Evolutionary conservation across 1,140 invertebrate genomes (phyloP).

Genomic region (Brachionus rotundiformis): DNA sequence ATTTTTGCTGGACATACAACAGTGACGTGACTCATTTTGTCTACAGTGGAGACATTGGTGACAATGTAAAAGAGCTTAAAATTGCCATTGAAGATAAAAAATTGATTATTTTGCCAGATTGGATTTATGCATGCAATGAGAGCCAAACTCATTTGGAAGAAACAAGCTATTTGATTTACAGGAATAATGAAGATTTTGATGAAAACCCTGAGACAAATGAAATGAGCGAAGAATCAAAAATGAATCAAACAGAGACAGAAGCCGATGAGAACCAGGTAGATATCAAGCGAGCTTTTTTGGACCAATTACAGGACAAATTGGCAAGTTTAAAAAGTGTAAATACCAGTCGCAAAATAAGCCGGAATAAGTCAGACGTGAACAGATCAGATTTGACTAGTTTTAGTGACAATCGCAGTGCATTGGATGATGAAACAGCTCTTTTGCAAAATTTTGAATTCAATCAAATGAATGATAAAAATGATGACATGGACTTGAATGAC

Average conservation of each 20-base stretch:
- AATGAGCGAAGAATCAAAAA: background rate
- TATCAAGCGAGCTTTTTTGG: slow-evolving; percentile 41
- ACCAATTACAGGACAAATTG: slow-evolving; percentile 44
- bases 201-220: background rate
- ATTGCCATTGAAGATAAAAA: slow-evolving; percentile 25
- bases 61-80: slow-evolving; percentile 41
- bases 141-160: slow-evolving; percentile 1
- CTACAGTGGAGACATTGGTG: slow-evolving; percentile 32
- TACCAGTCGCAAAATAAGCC: background rate
- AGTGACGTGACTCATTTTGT: slow-evolving; percentile 44
- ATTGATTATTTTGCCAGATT: slow-evolving; percentile 34
- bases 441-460: slow-evolving; percentile 37
- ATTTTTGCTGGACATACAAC: slow-evolving; percentile 44
- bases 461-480: slow-evolving; percentile 27
- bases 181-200: background rate
- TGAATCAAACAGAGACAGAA: slow-evolving; percentile 21
- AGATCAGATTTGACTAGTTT: background rate
- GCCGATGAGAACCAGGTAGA: slow-evolving; percentile 4
- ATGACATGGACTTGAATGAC: slow-evolving; percentile 13
- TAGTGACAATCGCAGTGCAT: background rate
- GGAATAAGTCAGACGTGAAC: slow-evolving; percentile 27
- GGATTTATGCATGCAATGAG: slow-evolving; percentile 41
- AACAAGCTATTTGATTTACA: background rate
- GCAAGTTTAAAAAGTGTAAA: slow-evolving; percentile 45
- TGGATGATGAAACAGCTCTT: slow-evolving; percentile 29